A percentile compares a stretch with the other conserved stretches of the same genome.
Conservation (phyloP, 2,113 vertebrate genomes). For the Lepus americanus region DNA sequence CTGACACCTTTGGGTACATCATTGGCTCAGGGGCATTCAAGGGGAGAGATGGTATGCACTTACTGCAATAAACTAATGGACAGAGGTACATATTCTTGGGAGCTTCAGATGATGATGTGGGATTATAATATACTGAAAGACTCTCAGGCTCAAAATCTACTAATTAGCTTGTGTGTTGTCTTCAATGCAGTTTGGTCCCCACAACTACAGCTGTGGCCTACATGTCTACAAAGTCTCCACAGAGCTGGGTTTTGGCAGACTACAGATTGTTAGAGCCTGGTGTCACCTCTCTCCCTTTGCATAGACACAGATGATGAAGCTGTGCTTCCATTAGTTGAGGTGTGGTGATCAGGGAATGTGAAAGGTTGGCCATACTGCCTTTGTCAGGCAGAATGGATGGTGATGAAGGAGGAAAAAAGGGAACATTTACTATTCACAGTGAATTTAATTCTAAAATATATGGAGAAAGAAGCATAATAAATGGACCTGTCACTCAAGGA, state of each 20-base stretch:
- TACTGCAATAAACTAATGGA: slow-evolving; percentile 70
- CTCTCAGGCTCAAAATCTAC: slow-evolving; percentile 49
- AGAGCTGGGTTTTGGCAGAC: not conserved
- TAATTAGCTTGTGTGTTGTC: slow-evolving; percentile 59
- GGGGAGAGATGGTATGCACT: slow-evolving; percentile 49
- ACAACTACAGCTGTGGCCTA: slow-evolving; percentile 8
- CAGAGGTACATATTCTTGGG: not conserved
- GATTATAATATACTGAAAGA: slow-evolving; percentile 64
- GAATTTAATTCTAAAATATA: slow-evolving; percentile 28
- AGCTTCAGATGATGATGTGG: slow-evolving; percentile 56
- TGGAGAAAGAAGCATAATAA: not conserved
- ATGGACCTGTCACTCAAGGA: not conserved
- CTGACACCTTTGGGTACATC: slow-evolving; percentile 60
- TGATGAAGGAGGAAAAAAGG: not conserved
- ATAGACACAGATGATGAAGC: not conserved
- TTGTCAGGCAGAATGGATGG: not conserved
- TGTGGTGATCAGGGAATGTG: not conserved
- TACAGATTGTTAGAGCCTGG: not conserved
- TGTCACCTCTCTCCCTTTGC: not conserved
- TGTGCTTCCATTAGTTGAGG: not conserved
- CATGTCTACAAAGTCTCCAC: not conserved
- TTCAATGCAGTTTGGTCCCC: not conserved
- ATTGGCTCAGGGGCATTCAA: slow-evolving; percentile 60
- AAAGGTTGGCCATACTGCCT: not conserved
- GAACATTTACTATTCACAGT: not conserved